Conservation (phyloP, 2,113 vertebrate genomes). For the Tupaia tana region DNA sequence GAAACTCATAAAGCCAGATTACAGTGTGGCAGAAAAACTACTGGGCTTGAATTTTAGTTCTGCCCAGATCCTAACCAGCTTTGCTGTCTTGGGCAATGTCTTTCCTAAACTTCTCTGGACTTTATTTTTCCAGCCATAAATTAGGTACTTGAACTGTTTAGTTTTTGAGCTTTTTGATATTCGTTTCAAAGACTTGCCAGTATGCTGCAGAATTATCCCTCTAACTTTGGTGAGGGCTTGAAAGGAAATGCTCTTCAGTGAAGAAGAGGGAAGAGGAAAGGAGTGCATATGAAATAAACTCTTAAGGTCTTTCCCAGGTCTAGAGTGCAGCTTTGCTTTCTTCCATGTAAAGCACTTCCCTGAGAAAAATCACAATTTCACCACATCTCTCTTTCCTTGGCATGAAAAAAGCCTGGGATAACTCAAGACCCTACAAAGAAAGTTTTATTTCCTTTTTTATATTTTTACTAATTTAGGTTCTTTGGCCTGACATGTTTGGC, state of each 20-base stretch:
- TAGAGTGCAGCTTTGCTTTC: neutral
- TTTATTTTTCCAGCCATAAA: neutral
- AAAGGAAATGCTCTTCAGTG: neutral
- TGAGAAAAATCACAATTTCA: neutral
- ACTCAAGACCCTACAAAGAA: neutral
- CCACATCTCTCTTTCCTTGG: neutral
- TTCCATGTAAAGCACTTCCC: neutral
- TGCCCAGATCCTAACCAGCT: neutral
- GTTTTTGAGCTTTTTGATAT: neutral
- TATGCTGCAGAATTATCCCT: neutral
- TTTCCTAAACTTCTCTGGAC: neutral
- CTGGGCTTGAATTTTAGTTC: neutral
- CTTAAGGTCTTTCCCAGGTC: neutral
- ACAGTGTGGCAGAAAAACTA: neutral
- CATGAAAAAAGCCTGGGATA: neutral
- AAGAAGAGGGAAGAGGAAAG: neutral
- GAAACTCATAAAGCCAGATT: neutral
- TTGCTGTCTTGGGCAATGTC: neutral
- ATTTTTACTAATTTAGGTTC: neutral
- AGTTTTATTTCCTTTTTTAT: neutral
- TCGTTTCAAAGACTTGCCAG: neutral
- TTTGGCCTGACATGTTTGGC: neutral
- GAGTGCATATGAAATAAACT: neutral
- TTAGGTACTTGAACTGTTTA: constrained; percentile 16
- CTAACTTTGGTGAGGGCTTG: neutral